Conservation (phyloP, 2,888 invertebrate species). For the Clostera curtula region DNA sequence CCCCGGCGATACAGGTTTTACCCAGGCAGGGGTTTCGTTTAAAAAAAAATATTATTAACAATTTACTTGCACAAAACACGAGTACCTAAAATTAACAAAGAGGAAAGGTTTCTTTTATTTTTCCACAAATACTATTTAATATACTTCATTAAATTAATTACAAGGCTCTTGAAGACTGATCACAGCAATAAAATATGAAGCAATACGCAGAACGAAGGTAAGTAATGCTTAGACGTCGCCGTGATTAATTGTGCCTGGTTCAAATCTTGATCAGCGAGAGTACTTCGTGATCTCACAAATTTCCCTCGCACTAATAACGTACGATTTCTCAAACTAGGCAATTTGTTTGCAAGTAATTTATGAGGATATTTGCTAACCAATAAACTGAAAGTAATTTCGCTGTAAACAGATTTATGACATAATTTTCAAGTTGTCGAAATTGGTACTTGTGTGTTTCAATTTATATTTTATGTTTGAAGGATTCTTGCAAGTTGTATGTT, state of each 20-base stretch:
- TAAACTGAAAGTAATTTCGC: neutral
- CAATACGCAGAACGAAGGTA: conserved; percentile 19
- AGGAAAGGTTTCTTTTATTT: too few species aligned
- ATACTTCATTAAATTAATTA: too few species aligned
- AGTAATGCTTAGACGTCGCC: conserved; percentile 24
- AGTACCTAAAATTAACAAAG: too few species aligned
- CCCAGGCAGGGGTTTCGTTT: too few species aligned
- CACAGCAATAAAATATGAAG: conserved; percentile 17
- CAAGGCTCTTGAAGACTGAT: conserved; percentile 2
- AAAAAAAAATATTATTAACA: too few species aligned
- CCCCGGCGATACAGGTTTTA: too few species aligned
- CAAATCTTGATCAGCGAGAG: conserved; percentile 15
- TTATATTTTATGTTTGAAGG: neutral
- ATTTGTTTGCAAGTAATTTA: conserved; percentile 1
- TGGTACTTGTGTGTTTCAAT: neutral
- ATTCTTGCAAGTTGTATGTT: too few species aligned
- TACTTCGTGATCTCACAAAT: conserved; percentile 17
- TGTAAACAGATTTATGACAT: neutral
- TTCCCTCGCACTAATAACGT: conserved; percentile 6
- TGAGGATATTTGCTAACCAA: too few species aligned
- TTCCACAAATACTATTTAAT: too few species aligned
- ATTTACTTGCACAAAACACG: too few species aligned
- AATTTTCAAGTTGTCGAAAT: too few species aligned
- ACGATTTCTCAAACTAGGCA: conserved; percentile 1
- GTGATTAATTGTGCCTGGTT: conserved; percentile 18